Percentiles rank a stretch among this genome's conserved stretches.
Evolutionary conservation across 2,888 invertebrate genomes (phyloP).

Genomic region (Drosophila testacea): DNA sequence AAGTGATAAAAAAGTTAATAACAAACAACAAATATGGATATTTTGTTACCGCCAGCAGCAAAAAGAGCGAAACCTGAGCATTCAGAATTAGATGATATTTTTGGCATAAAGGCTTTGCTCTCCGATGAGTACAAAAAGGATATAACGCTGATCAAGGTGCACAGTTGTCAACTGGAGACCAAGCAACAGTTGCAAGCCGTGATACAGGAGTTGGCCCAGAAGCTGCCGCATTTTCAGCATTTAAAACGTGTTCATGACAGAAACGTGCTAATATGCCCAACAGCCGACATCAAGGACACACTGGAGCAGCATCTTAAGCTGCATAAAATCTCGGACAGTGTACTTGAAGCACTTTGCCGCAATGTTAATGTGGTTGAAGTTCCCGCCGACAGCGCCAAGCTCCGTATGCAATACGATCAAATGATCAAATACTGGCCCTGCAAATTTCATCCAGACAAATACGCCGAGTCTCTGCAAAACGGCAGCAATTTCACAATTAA

Average conservation of each 20-base stretch:
- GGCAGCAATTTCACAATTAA: slow-evolving; percentile 87
- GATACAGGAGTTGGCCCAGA: slow-evolving; percentile 87
- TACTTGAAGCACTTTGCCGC: slow-evolving; percentile 60
- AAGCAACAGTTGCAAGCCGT: slow-evolving; percentile 88
- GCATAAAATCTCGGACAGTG: slow-evolving; percentile 52
- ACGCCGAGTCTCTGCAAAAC: slow-evolving; percentile 89
- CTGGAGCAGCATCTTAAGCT: slow-evolving; percentile 85
- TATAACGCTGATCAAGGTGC: slow-evolving; percentile 87
- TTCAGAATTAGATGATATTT: slow-evolving; percentile 5
- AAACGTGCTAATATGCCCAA: slow-evolving; percentile 87
- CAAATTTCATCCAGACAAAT: slow-evolving; percentile 93
- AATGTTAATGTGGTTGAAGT: slow-evolving; percentile 87
- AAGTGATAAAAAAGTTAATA: slow-evolving; percentile 1
- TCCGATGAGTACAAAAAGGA: slow-evolving; percentile 86
- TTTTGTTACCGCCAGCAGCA: slow-evolving; percentile 44
- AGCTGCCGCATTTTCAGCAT: slow-evolving; percentile 88
- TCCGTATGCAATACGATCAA: slow-evolving; percentile 88
- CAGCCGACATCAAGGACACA: slow-evolving; percentile 79
- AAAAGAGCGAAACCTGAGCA: slow-evolving; percentile 40
- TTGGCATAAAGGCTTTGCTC: slow-evolving; percentile 86
- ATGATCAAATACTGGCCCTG: slow-evolving; percentile 91
- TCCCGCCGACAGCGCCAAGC: slow-evolving; percentile 87
- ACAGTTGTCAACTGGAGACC: slow-evolving; percentile 87
- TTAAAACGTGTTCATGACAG: slow-evolving; percentile 90
- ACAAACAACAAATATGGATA: slow-evolving; percentile 33